Conservation (phyloP, 2,888 invertebrate genomes). For the Pediacus dermestoides region DNA sequence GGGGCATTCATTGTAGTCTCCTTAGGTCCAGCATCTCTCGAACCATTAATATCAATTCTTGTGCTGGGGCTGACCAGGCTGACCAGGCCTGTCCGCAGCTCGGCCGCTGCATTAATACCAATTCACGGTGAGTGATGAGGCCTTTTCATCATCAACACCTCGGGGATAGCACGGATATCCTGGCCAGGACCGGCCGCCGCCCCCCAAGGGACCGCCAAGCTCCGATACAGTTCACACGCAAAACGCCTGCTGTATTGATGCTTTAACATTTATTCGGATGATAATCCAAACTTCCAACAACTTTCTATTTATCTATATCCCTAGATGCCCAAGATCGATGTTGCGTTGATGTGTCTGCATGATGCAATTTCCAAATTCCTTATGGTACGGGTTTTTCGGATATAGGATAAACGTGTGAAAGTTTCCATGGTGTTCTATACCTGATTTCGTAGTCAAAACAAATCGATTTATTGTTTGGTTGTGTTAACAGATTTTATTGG, state of each 20-base stretch:
- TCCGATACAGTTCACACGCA: slow-evolving; percentile 34
- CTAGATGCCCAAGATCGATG: too few relatives aligned
- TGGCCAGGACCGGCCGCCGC: slow-evolving; percentile 32
- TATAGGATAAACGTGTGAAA: too few relatives aligned
- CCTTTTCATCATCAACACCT: slow-evolving; percentile 50
- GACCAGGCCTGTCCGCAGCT: slow-evolving; percentile 45
- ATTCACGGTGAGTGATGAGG: slow-evolving; percentile 50
- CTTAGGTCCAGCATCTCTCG: slow-evolving; percentile 40
- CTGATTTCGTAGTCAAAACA: slow-evolving; percentile 23
- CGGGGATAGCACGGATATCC: slow-evolving; percentile 43
- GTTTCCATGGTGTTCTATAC: slow-evolving; percentile 22
- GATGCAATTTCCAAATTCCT: too few relatives aligned
- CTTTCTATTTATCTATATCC: too few relatives aligned
- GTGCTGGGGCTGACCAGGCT: slow-evolving; percentile 40
- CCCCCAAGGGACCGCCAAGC: slow-evolving; percentile 34
- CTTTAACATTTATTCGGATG: slow-evolving; percentile 1
- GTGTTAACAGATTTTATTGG: slow-evolving; percentile 24
- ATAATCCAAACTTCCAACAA: too few relatives aligned
- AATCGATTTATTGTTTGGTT: slow-evolving; percentile 23
- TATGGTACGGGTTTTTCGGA: too few relatives aligned
- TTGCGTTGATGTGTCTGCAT: too few relatives aligned
- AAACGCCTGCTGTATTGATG: slow-evolving; percentile 14
- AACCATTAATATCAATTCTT: slow-evolving; percentile 51
- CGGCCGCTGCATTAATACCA: slow-evolving; percentile 51
- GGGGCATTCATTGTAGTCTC: slow-evolving; percentile 41